Evolutionary conservation across 2,113 vertebrate genomes (phyloP), one percentile per base, ranked within the genome.

Genomic region (Columba janthina): DNA sequence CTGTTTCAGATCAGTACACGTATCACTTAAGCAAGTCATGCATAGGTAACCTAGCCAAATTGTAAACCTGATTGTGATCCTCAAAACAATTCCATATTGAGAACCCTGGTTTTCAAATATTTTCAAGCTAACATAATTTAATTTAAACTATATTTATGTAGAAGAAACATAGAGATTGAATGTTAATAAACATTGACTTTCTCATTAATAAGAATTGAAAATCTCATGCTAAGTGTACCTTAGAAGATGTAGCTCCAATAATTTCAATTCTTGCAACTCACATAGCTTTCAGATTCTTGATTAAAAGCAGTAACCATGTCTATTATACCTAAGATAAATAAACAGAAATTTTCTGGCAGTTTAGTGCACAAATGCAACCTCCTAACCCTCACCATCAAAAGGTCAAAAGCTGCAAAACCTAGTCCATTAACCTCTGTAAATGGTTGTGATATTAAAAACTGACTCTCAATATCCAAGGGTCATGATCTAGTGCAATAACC

Each of bases 401-500:
- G 98, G 98, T 98, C 98, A 98, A 97, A 97, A 98, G 96, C 98
- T 95, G 88, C 96, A 98, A 98, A 98, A 97, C 97, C 50, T 93
- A 98, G 98, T 98, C 98, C 98, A 98, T 98, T 98, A 98, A 98
- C 98, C 98, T 97, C 97, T 98, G 95, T 98, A 98, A 98, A 98
- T 98, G 98, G 97, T 95, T 98, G 97, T 97, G 98, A 98, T 98
- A 98, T 98, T 98, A 98, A 98, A 98, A 98, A 98, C 97, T 97
- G 98, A 97, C 98, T 98, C 97, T 97, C 98, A 98, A 98, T 98
- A 98, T 98, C 97, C 91, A 96, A 97, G 97, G 97, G 98, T 98
- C 98, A 95, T 97, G 98, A 97, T 98, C 97, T 97, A 97, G 98
- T 96, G 98, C 97, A 98, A 98, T 98, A 98, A 98, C 97, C 94